phyloP scores from a whole-genome alignment of 2,888 invertebrate genomes.

The Ophraella communa region DNA sequence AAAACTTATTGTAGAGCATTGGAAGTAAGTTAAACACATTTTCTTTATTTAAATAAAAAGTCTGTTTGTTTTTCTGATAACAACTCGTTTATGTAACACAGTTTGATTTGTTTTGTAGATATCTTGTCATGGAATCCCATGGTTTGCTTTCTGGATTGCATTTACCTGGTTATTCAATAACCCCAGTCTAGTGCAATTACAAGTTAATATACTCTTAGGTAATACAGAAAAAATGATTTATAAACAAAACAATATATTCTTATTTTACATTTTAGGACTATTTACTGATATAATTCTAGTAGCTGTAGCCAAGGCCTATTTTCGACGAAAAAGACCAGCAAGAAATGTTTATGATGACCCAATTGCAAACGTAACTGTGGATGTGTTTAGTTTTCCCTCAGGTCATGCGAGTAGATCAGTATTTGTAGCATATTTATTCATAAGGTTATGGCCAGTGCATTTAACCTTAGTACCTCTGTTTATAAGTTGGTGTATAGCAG shows the following conservation, averaged over 20 bases:
- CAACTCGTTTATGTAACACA: background rate
- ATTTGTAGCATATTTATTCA: slow-evolving; percentile 77
- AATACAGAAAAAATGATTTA: slow-evolving; percentile 40
- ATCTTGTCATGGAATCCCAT: slow-evolving; percentile 88
- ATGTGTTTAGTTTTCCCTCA: slow-evolving; percentile 93
- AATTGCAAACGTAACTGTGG: slow-evolving; percentile 75
- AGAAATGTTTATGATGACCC: slow-evolving; percentile 67
- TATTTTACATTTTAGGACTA: slow-evolving; percentile 68
- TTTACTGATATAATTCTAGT: slow-evolving; percentile 80
- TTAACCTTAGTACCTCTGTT: slow-evolving; percentile 68
- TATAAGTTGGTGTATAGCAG: slow-evolving; percentile 70
- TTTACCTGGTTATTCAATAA: slow-evolving; percentile 79
- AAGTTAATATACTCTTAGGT: slow-evolving; percentile 88
- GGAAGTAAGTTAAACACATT: slow-evolving; percentile 59
- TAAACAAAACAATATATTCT: background rate
- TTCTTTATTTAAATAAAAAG: background rate
- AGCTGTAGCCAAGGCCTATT: slow-evolving; percentile 77
- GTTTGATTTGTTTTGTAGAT: slow-evolving; percentile 60
- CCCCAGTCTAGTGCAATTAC: slow-evolving; percentile 75
- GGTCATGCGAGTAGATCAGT: slow-evolving; percentile 90
- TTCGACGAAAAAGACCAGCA: slow-evolving; percentile 78
- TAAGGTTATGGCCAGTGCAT: slow-evolving; percentile 68
- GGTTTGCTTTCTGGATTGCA: slow-evolving; percentile 79
- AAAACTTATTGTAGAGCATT: slow-evolving; percentile 65
- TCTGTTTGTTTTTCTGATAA: background rate